Evolutionary conservation across 2,888 invertebrate genomes (phyloP).

Genomic region (Apomyelois bistriatella): DNA sequence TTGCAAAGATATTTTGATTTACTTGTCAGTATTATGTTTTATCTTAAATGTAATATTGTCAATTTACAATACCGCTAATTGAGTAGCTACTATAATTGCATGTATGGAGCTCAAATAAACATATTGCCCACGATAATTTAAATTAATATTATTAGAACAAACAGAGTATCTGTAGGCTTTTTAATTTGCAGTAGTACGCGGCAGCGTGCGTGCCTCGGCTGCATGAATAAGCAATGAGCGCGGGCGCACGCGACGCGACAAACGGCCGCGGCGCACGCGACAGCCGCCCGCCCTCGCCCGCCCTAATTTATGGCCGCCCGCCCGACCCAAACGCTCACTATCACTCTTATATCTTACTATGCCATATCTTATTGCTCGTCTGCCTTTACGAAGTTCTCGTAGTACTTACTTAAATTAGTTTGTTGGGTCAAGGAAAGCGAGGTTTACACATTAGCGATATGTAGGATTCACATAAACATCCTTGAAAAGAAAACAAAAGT

Average conservation of each 20-base stretch:
- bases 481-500: no score
- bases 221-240: constrained; percentile 78
- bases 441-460: no score
- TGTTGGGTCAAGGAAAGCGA: not conserved
- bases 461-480: no score
- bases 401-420: constrained; percentile 10
- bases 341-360: constrained; percentile 59
- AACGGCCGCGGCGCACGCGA: constrained; percentile 58
- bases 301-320: constrained; percentile 66
- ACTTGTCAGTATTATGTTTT: no score
- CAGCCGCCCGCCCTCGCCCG: constrained; percentile 35
- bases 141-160: no score
- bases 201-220: constrained; percentile 60
- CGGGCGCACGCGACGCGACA: constrained; percentile 73
- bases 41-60: no score
- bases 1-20: no score
- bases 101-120: no score
- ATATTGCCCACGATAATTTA: no score
- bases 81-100: no score
- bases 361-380: constrained; percentile 38
- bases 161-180: constrained; percentile 9
- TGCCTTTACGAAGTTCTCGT: not conserved
- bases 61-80: no score
- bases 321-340: constrained; percentile 41
- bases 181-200: not conserved